A percentile compares a stretch with the other conserved stretches of the same genome.
These are phyloP conservation scores for Bombyx mandarina DNA, from an alignment of 1,140 invertebrate genomes.

Conservation along the genomic window DNA sequence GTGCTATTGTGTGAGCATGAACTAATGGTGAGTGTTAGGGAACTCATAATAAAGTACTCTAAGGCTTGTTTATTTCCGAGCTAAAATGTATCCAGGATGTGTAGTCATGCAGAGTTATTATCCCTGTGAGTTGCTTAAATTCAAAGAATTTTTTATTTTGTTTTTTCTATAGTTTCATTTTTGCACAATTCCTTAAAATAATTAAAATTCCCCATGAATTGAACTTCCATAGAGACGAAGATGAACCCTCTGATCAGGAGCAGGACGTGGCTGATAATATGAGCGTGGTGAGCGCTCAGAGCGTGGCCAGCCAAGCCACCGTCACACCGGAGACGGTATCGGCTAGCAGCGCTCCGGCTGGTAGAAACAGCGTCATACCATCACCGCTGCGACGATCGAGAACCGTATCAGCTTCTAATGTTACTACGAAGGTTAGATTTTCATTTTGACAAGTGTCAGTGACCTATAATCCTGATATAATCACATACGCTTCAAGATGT, in stretches of 20 bases:
- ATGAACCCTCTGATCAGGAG: slow-evolving; percentile 35
- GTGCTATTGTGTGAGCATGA: slow-evolving; percentile 1
- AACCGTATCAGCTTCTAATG: slow-evolving; percentile 36
- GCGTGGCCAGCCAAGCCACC: slow-evolving; percentile 50
- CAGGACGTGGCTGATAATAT: slow-evolving; percentile 27
- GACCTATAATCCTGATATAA: too few species aligned
- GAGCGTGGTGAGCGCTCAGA: slow-evolving; percentile 47
- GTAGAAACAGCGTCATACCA: slow-evolving; percentile 15
- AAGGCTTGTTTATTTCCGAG: too few species aligned
- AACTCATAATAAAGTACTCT: too few species aligned
- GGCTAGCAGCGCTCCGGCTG: slow-evolving; percentile 43
- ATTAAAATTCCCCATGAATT: background rate
- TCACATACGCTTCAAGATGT: too few species aligned
- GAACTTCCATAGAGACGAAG: slow-evolving; percentile 25
- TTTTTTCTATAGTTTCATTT: too few species aligned
- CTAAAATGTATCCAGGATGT: too few species aligned
- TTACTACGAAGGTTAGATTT: slow-evolving; percentile 20
- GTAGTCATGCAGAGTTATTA: too few species aligned
- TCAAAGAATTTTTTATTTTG: too few species aligned
- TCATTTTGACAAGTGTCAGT: too few species aligned
- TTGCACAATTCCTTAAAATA: background rate
- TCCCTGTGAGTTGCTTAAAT: too few species aligned
- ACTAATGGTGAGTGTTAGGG: too few species aligned
- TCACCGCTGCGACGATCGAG: slow-evolving; percentile 43
- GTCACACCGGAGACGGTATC: slow-evolving; percentile 45